phyloP scores from a whole-genome alignment of 1,140 invertebrate genomes.

The Bombus breviceps region DNA sequence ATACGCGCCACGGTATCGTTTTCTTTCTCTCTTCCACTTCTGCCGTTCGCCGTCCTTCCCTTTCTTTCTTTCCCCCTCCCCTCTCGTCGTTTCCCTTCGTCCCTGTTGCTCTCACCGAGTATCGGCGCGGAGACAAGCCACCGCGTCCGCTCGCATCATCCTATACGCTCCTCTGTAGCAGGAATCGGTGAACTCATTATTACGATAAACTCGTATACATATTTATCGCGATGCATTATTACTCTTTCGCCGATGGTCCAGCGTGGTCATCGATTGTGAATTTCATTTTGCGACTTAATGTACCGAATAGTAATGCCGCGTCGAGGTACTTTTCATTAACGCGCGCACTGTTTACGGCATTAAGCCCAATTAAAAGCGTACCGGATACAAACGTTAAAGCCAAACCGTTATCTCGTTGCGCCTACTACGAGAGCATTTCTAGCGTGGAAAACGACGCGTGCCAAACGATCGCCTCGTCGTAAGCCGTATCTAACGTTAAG shows the following conservation, averaged over 20 bases:
- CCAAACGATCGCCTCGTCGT: slow-evolving; percentile 9
- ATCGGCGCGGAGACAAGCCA: slow-evolving; percentile 20
- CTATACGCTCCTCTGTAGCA: slow-evolving; percentile 37
- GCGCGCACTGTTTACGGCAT: slow-evolving; percentile 74
- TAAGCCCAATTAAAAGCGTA: slow-evolving; percentile 80
- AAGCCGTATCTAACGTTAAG: not conserved
- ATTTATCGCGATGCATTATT: slow-evolving; percentile 77
- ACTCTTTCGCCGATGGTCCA: slow-evolving; percentile 74
- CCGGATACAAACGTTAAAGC: slow-evolving; percentile 72
- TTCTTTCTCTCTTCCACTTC: not conserved
- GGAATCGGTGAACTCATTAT: slow-evolving; percentile 79
- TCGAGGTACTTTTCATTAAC: slow-evolving; percentile 80
- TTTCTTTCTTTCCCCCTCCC: no score
- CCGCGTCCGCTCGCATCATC: slow-evolving; percentile 31
- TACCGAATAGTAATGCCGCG: slow-evolving; percentile 80
- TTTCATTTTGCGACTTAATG: slow-evolving; percentile 81
- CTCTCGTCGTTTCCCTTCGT: no score
- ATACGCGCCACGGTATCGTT: not conserved
- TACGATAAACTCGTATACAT: slow-evolving; percentile 78
- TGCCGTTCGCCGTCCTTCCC: not conserved
- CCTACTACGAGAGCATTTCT: slow-evolving; percentile 1
- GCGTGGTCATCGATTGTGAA: slow-evolving; percentile 79
- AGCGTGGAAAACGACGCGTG: slow-evolving; percentile 17
- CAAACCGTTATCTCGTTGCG: slow-evolving; percentile 72
- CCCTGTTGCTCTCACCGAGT: not conserved